phyloP scores from a whole-genome alignment of 2,113 vertebrate genomes.

The Colinus virginianus region DNA sequence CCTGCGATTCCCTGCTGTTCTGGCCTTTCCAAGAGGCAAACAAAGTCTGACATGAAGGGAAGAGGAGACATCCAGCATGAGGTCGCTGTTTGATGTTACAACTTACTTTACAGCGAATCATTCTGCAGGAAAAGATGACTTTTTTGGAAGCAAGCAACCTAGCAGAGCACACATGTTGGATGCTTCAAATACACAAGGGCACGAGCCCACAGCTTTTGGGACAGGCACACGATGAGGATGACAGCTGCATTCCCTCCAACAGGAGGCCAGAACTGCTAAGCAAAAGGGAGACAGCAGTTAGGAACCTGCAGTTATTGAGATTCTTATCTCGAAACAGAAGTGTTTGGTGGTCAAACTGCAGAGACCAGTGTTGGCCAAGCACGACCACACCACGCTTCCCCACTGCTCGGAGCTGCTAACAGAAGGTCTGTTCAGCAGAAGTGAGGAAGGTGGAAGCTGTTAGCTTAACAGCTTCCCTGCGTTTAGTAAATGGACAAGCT shows the following conservation, averaged over 20 bases:
- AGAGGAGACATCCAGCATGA: neutral
- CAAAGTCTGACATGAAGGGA: neutral
- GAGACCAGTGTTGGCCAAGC: neutral
- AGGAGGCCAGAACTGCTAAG: neutral
- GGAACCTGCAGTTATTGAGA: neutral
- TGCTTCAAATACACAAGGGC: neutral
- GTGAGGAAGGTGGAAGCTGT: neutral
- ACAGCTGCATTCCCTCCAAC: neutral
- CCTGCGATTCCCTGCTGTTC: neutral
- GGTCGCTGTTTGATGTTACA: constrained; percentile 11
- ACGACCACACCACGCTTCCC: neutral
- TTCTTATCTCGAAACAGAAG: neutral
- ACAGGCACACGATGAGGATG: neutral
- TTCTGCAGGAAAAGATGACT: neutral
- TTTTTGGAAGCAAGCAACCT: neutral
- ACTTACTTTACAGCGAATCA: constrained; percentile 41
- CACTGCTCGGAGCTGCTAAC: neutral
- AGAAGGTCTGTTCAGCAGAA: neutral
- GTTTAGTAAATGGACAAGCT: neutral
- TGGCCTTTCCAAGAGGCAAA: constrained; percentile 19
- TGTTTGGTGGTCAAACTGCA: neutral
- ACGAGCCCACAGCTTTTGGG: neutral
- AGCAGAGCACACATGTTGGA: neutral
- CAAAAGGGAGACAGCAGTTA: neutral
- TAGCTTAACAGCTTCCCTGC: neutral